phyloP scores from a whole-genome alignment of 2,888 invertebrate genomes.

The Drosophila longiperda region DNA sequence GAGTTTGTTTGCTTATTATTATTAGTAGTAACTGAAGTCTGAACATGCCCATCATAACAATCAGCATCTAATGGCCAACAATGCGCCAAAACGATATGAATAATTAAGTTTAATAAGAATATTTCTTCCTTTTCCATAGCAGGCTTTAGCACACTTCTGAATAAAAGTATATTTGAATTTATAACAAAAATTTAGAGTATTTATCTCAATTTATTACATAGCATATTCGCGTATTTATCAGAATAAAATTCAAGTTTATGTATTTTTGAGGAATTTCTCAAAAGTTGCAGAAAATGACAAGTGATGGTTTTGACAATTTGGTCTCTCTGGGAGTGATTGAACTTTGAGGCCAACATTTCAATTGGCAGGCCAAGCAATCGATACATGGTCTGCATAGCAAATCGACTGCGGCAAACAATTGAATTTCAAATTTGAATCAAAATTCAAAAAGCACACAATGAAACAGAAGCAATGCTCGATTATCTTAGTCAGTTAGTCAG shows the following conservation, averaged over 20 bases:
- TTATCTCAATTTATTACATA: background rate
- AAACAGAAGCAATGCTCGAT: slow-evolving; percentile 23
- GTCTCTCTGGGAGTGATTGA: background rate
- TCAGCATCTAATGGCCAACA: slow-evolving; percentile 1
- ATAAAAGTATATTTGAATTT: background rate
- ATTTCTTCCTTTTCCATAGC: background rate
- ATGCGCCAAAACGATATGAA: slow-evolving; percentile 35
- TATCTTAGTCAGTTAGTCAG: slow-evolving; percentile 12
- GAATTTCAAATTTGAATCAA: slow-evolving; percentile 12
- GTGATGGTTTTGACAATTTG: background rate
- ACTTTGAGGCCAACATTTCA: slow-evolving; percentile 1
- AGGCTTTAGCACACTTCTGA: background rate
- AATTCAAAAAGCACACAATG: background rate
- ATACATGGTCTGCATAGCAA: slow-evolving; percentile 29
- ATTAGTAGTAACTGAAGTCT: slow-evolving; percentile 48
- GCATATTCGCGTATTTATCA: background rate
- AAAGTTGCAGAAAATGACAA: background rate
- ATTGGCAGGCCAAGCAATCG: slow-evolving; percentile 2
- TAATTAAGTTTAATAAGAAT: slow-evolving; percentile 39
- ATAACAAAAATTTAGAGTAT: background rate
- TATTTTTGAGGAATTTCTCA: background rate
- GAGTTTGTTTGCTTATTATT: slow-evolving; percentile 37
- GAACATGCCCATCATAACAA: slow-evolving; percentile 29
- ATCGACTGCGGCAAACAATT: slow-evolving; percentile 27
- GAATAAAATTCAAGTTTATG: background rate